Conservation (phyloP, 2,888 invertebrate species). For the Spisula solida region DNA sequence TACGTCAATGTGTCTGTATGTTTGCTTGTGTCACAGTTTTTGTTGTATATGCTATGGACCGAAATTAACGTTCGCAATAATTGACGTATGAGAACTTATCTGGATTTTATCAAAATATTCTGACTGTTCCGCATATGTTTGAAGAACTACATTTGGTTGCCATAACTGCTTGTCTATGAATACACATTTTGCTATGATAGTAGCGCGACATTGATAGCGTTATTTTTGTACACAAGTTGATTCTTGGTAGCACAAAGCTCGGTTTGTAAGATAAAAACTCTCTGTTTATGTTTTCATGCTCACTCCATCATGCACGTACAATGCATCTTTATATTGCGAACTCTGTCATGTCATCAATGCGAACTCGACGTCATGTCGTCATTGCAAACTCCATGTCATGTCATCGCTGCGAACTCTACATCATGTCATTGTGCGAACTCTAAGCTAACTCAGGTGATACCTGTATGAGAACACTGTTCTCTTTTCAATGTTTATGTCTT, state of each 20-base stretch:
- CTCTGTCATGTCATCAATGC: no score
- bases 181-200: not conserved
- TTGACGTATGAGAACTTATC: not conserved
- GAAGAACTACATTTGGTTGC: not conserved
- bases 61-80: not conserved
- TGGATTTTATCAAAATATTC: not conserved
- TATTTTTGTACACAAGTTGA: not conserved
- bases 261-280: no score
- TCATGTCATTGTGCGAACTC: not conserved
- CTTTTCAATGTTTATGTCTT: not conserved
- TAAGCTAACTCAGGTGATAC: constrained; percentile 4
- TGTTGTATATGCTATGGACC: not conserved
- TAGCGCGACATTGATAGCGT: not conserved
- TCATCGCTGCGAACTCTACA: no score
- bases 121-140: not conserved
- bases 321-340: no score
- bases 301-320: no score
- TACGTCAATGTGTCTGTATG: not conserved
- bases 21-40: not conserved
- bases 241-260: no score
- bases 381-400: no score
- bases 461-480: not conserved
- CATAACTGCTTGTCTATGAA: not conserved
- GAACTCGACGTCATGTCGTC: not conserved
- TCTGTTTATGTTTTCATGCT: no score